phyloP scores from a whole-genome alignment of 2,113 vertebrate species.

The Scortum barcoo region DNA sequence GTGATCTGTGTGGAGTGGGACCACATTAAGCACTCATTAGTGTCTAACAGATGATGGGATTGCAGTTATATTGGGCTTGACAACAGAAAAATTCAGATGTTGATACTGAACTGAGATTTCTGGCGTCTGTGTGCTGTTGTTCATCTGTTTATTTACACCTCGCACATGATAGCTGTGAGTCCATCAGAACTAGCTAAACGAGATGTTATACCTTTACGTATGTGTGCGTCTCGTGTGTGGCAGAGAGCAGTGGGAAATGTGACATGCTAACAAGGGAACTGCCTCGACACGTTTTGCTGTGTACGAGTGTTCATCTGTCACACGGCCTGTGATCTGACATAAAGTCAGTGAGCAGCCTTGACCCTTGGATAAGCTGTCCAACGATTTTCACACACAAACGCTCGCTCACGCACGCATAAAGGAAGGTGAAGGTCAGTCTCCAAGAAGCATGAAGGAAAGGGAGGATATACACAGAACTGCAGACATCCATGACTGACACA shows the following conservation, averaged over 20 bases:
- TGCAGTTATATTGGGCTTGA: conserved; percentile 25
- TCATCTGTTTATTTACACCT: conserved; percentile 2
- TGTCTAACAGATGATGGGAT: conserved; percentile 23
- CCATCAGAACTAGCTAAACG: neutral
- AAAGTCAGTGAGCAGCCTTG: conserved; percentile 57
- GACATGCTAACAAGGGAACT: conserved; percentile 19
- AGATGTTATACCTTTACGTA: neutral
- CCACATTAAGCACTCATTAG: conserved; percentile 57
- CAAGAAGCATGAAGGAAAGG: conserved; percentile 11
- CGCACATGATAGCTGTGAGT: neutral
- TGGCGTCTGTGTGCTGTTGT: neutral
- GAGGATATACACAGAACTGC: conserved; percentile 2
- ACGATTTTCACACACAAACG: conserved; percentile 49
- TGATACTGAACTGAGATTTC: conserved; percentile 12
- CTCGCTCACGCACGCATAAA: conserved; percentile 42
- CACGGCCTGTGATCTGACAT: conserved; percentile 42
- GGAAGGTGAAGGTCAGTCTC: conserved; percentile 60
- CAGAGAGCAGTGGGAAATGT: neutral
- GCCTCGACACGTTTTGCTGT: conserved; percentile 27
- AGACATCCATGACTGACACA: conserved; percentile 48
- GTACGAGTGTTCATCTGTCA: conserved; percentile 62
- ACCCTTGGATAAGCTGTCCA: conserved; percentile 66
- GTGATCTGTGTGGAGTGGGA: conserved; percentile 35
- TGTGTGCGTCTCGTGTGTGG: neutral
- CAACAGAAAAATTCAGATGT: conserved; percentile 19